Evolutionary conservation across 2,888 invertebrate genomes (phyloP).

Genomic region (Zaprionus lineosus): DNA sequence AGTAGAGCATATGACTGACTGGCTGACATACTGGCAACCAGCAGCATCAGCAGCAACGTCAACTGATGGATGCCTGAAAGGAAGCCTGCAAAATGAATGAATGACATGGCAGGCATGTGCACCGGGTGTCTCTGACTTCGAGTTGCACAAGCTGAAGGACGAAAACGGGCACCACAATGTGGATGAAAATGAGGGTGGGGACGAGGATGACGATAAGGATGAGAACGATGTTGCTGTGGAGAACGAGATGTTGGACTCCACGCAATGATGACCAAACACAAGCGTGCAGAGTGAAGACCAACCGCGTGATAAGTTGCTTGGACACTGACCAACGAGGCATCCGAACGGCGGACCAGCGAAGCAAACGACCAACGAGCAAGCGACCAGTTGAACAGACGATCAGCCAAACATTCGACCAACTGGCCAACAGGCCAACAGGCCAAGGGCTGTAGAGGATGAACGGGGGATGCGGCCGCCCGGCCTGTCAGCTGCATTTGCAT

Average conservation of each 20-base stretch:
- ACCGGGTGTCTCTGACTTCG: conserved; percentile 44
- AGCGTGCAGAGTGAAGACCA: conserved; percentile 30
- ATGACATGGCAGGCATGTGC: conserved; percentile 71
- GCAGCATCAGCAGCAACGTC: conserved; percentile 47
- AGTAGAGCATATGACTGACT: conserved; percentile 30
- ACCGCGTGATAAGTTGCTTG: conserved; percentile 56
- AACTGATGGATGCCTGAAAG: conserved; percentile 74
- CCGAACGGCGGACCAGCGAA: too few species aligned
- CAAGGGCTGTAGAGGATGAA: neutral
- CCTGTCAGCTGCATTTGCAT: conserved; percentile 66
- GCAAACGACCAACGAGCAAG: conserved; percentile 7
- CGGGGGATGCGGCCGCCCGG: conserved; percentile 3
- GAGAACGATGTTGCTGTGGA: too few species aligned
- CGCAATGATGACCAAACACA: conserved; percentile 52
- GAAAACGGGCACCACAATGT: neutral
- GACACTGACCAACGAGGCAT: conserved; percentile 29
- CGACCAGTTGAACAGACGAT: too few species aligned
- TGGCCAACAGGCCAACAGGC: neutral
- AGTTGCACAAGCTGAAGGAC: neutral
- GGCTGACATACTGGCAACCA: conserved; percentile 68
- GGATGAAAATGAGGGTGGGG: neutral
- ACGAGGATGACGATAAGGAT: neutral
- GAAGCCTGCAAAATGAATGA: conserved; percentile 73
- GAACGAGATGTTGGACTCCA: conserved; percentile 24
- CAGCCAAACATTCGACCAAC: neutral